These are phyloP conservation scores for Elysia crispata DNA, from an alignment of 2,888 invertebrate species.

Conservation along the genomic window DNA sequence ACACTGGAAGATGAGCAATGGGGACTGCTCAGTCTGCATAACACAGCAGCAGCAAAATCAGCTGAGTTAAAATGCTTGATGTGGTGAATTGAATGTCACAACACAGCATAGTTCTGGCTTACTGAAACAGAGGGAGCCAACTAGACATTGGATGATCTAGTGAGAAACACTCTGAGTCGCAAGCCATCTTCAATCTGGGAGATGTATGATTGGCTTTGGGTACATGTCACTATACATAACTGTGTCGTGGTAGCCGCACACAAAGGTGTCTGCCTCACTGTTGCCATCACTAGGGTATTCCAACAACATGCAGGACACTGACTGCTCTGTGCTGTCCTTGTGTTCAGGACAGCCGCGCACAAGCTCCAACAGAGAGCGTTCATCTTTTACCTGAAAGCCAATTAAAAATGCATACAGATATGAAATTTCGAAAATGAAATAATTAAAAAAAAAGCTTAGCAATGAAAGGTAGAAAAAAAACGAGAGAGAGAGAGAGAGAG, in stretches of 20 bases:
- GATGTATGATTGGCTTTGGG: slow-evolving; percentile 59
- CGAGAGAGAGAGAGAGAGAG: slow-evolving; percentile 47
- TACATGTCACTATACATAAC: slow-evolving; percentile 56
- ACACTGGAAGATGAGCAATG: background rate
- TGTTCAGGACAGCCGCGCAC: slow-evolving; percentile 31
- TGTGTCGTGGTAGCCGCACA: slow-evolving; percentile 59
- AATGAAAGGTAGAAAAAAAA: slow-evolving; percentile 34
- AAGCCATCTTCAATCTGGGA: slow-evolving; percentile 56
- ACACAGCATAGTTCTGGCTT: background rate
- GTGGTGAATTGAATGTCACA: background rate
- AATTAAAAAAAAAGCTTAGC: background rate
- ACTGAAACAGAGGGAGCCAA: background rate
- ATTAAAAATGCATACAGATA: background rate
- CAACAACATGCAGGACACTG: slow-evolving; percentile 41
- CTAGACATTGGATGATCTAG: background rate
- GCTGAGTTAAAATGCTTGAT: background rate
- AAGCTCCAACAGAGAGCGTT: slow-evolving; percentile 42
- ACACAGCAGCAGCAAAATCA: background rate
- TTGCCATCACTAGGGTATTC: slow-evolving; percentile 56
- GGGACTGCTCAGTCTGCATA: background rate
- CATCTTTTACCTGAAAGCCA: slow-evolving; percentile 50
- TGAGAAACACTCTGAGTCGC: background rate
- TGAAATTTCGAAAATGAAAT: background rate
- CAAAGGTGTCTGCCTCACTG: slow-evolving; percentile 57
- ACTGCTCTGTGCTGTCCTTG: slow-evolving; percentile 10